Base-by-base conservation (phyloP, 2,113 vertebrate genomes). In the Gadus macrocephalus region DNA sequence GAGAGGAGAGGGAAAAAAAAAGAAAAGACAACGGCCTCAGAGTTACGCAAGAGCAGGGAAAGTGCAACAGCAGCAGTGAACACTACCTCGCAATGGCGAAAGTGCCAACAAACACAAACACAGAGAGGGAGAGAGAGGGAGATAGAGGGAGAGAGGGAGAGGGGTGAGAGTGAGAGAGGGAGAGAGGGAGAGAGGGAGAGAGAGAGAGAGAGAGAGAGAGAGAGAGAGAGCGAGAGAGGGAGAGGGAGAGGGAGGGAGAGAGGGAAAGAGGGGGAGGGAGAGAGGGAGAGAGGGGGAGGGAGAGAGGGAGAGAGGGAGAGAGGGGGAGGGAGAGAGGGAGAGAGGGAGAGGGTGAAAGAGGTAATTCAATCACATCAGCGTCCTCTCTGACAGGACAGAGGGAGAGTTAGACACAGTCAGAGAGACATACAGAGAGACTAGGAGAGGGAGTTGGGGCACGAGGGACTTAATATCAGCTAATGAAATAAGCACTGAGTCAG, bases 291-390 rank as follows among this genome's bases (percentile, higher is more conserved):
- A 62, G 67, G 69, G 20, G 9, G 25, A 15, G 59, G 15, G 20
- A 53, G 53, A 35, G 68, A 68, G 65, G 71, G 66, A 67, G 73
- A 55, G 53, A 2, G 20, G 1, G 20, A 1, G 20, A 20, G 20
- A 1, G 19, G 31, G 27, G 11, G 53, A 67, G 19, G 28, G 66
- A 71, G 67, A 64, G 67, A 70, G 20, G 11, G 28, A 16, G 59
- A n/a, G 27, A 53, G 55, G 49, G 68, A 68, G 65, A 72, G 66
- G 68, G 73, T 55, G 38, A 17, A 5, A 16, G 53, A 38, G 62
- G 76, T 85, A 86, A 89, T 88, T 83, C 71, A 86, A 87, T 91
- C 83, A 83, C 78, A 82, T 79, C 76, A 78, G 71, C 19, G 72
- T 83, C 81, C 72, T 87, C 71, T 66, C 83, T 86, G 74, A 62